A percentile compares a stretch with the other conserved stretches of the same genome.
Evolutionary conservation across 1,140 invertebrate species (phyloP).

Genomic region (Acromyrmex heyeri): DNA sequence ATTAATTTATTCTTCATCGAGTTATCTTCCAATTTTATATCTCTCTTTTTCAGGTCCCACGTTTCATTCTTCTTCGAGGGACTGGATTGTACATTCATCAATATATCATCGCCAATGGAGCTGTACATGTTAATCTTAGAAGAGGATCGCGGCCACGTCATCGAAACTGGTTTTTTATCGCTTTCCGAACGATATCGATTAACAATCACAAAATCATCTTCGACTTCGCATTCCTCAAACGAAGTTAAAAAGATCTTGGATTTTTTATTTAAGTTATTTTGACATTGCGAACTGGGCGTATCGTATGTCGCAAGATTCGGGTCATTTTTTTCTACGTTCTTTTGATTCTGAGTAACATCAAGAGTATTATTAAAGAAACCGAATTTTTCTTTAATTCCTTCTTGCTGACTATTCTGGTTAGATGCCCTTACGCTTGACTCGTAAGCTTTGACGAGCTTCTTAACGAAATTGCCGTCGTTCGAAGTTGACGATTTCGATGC

Average conservation of each 20-base stretch:
- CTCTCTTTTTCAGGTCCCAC: neutral
- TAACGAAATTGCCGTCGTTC: conserved; percentile 74
- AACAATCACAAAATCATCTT: neutral
- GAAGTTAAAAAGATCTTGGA: neutral
- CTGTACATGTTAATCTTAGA: conserved; percentile 22
- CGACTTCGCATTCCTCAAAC: neutral
- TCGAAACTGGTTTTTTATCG: neutral
- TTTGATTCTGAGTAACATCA: neutral
- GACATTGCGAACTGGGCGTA: neutral
- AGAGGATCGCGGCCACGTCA: neutral
- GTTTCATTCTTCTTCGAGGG: neutral
- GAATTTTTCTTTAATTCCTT: neutral
- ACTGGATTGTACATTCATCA: neutral
- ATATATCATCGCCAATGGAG: neutral
- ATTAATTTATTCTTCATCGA: neutral
- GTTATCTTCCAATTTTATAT: neutral
- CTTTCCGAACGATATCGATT: neutral
- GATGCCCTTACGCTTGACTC: conserved; percentile 68
- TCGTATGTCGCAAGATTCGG: neutral
- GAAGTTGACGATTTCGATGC: neutral
- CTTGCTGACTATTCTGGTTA: neutral
- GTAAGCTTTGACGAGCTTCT: conserved; percentile 76
- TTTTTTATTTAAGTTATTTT: neutral
- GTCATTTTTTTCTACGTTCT: no score
- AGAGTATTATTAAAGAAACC: neutral